Conservation (phyloP, 2,797 vertebrate genomes). For the Neoniphon sammara region DNA sequence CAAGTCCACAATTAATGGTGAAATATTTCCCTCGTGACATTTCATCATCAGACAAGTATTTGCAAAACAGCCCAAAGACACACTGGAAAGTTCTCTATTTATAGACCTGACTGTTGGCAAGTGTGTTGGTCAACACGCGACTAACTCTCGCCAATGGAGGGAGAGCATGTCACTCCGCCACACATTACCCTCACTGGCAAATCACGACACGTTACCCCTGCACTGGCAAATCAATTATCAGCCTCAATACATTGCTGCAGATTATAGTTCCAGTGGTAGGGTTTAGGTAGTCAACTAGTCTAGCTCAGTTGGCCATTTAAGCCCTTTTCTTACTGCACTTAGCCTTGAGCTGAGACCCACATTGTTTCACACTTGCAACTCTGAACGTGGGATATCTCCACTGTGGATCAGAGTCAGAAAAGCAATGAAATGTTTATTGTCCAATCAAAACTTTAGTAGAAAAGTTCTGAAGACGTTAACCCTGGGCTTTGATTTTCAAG, state of each 20-base stretch:
- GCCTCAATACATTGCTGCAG: background rate
- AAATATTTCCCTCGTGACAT: constrained; percentile 50
- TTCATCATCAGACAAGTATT: constrained; percentile 57
- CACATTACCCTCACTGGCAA: background rate
- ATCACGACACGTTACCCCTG: background rate
- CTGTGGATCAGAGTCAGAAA: too few relatives aligned
- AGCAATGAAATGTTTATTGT: too few relatives aligned
- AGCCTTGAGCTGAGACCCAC: too few relatives aligned
- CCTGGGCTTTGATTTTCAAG: too few relatives aligned
- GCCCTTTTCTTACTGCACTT: too few relatives aligned
- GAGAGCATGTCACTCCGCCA: constrained; percentile 6
- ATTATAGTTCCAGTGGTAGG: background rate
- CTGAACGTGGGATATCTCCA: too few relatives aligned
- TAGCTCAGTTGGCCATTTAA: too few relatives aligned
- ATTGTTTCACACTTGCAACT: too few relatives aligned
- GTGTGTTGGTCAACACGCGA: constrained; percentile 10
- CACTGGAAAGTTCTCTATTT: constrained; percentile 49
- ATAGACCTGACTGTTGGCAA: constrained; percentile 16
- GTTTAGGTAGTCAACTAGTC: background rate
- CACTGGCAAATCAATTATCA: background rate
- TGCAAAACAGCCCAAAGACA: constrained; percentile 41
- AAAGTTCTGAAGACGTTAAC: too few relatives aligned
- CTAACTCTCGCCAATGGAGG: background rate
- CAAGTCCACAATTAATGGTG: constrained; percentile 54
- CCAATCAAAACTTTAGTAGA: too few relatives aligned